A percentile compares a stretch with the other conserved stretches of the same genome.
Evolutionary conservation across 2,113 vertebrate genomes (phyloP).

Genomic region (Vulpes ferrilata): DNA sequence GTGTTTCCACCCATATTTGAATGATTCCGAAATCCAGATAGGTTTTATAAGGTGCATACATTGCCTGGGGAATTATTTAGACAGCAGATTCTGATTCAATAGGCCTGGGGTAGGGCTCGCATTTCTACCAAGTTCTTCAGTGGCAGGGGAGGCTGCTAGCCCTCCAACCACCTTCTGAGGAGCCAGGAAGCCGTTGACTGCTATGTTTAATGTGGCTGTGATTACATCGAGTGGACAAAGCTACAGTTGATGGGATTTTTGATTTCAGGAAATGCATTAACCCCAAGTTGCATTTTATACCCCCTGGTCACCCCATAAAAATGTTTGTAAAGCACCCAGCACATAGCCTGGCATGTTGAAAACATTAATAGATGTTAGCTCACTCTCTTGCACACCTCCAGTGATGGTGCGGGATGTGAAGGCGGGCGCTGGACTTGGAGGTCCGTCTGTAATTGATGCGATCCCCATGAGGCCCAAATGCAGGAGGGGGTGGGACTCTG

Average conservation of each 20-base stretch:
- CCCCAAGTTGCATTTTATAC: conserved; percentile 42
- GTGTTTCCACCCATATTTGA: accelerated
- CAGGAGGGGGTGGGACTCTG: not conserved
- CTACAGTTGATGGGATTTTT: conserved; percentile 56
- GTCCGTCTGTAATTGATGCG: conserved; percentile 69
- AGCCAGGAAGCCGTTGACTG: not conserved
- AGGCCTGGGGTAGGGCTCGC: not conserved
- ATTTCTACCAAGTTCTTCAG: not conserved
- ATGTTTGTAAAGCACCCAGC: conserved; percentile 37
- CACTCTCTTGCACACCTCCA: conserved; percentile 45
- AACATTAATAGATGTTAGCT: conserved; percentile 35
- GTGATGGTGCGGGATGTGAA: not conserved
- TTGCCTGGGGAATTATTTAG: not conserved
- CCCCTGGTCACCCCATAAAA: conserved; percentile 32
- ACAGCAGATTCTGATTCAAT: not conserved
- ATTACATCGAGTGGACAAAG: not conserved
- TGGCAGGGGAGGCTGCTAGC: accelerated
- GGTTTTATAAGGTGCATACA: not conserved
- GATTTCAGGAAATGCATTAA: conserved; percentile 60
- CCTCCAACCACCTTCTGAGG: not conserved
- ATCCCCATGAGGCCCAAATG: conserved; percentile 16
- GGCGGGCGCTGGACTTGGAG: conserved; percentile 26
- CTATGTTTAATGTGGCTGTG: not conserved
- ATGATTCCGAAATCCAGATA: not conserved
- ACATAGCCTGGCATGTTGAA: not conserved